Base-by-base conservation (phyloP, 1,140 invertebrate species). In the Colletes latitarsis region DNA sequence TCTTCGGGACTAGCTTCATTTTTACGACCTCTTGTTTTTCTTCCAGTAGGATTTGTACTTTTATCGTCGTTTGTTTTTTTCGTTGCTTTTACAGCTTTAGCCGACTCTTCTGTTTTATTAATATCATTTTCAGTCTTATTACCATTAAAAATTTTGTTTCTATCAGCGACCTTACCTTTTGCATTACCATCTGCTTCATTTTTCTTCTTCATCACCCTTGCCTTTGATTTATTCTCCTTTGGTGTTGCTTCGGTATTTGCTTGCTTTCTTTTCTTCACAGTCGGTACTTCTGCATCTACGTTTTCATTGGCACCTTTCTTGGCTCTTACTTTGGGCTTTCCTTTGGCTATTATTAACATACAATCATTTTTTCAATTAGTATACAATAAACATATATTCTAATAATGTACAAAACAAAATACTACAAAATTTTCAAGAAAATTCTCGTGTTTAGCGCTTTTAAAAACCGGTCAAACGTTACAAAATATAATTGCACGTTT, bases 1-100 rank as follows among this genome's bases (percentile, higher is more conserved):
- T 72, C 69, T 46, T 77, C 75, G 5, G 30, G 2, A 77, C 4
- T 70, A 41, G 46, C 2, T 55, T 55, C 69, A 46, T 78, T 78
- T 46, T 75, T 80, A 19, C 53, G 71, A 12, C 52, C 43, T 19
- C 77, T 80, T 41, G 53, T 67, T 8, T 46, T 73, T 0, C n/a
- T 79, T n/a, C 49, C 6, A 49, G 6, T 17, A 15, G 19, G 3
- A 52, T 72, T 78, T 6, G 19, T 14, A 4, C n/a, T 3, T 30
- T 63, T 63, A 46, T 55, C n/a, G 30, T 53, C 49, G 4, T 0
- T 3, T 39, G 9, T 15, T 43, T 76, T 76, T 17, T 43, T 77
- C 12, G 12, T 43, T 39, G 64, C 12, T 15, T 69, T 77, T 15
- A 4, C 60, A 53, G 49, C 49, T 9, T 6, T 17, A n/a, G 9